Conservation (phyloP, 2,888 invertebrate genomes). For the Eupithecia tripunctaria region DNA sequence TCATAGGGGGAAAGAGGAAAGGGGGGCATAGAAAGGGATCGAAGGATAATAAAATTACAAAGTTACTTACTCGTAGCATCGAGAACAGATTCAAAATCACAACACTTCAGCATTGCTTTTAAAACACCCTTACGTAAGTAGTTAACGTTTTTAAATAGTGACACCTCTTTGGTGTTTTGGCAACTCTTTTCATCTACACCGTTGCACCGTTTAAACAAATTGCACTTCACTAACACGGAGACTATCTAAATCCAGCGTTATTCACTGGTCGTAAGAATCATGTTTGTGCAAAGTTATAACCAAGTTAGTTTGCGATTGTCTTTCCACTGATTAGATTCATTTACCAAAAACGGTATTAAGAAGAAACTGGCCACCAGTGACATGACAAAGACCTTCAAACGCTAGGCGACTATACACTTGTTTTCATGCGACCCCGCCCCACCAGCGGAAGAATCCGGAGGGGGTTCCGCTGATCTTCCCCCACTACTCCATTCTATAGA, state of each 20-base stretch:
- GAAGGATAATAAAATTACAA: slow-evolving; percentile 6
- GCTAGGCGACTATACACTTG: slow-evolving; percentile 79
- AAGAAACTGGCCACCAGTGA: not conserved
- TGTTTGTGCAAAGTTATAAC: not conserved
- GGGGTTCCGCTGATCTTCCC: slow-evolving; percentile 72
- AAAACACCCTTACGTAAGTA: slow-evolving; percentile 17
- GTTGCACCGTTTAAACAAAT: not conserved
- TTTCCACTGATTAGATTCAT: slow-evolving; percentile 2
- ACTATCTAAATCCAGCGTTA: not conserved
- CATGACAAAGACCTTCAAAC: slow-evolving; percentile 41
- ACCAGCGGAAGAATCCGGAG: slow-evolving; percentile 68
- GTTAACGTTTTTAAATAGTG: not conserved
- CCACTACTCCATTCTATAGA: slow-evolving; percentile 87
- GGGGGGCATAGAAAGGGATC: not conserved
- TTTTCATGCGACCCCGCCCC: slow-evolving; percentile 72
- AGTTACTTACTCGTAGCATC: not conserved
- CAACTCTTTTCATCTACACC: not conserved
- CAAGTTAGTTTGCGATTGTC: not conserved
- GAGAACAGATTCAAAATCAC: slow-evolving; percentile 11
- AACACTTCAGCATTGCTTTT: slow-evolving; percentile 3
- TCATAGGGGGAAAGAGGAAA: not conserved
- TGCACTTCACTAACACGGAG: not conserved
- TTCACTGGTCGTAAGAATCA: not conserved
- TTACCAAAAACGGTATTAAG: slow-evolving; percentile 5
- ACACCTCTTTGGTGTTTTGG: not conserved